These are phyloP conservation scores for Apamea epomidion DNA, from an alignment of 2,888 invertebrate species.

Conservation along the genomic window DNA sequence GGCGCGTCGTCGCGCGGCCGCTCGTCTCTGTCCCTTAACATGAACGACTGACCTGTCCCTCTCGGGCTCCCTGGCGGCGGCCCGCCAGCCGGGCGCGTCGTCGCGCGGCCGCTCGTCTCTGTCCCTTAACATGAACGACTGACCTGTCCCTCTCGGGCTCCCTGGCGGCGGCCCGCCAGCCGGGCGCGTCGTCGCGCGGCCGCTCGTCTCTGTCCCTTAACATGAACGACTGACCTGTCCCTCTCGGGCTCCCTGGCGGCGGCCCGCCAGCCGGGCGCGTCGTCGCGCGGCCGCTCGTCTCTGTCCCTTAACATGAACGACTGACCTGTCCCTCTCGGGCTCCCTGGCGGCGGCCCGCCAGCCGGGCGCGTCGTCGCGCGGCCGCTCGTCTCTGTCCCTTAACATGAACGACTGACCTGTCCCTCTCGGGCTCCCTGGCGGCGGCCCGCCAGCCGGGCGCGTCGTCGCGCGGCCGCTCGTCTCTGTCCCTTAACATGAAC, in stretches of 20 bases:
- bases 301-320: too few species aligned
- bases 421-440: constrained; percentile 72
- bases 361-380: constrained; percentile 74
- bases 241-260: constrained; percentile 71
- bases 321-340: constrained; percentile 69
- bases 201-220: constrained; percentile 39
- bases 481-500: too few species aligned
- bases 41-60: constrained; percentile 62
- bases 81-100: constrained; percentile 80
- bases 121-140: neutral
- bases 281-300: constrained; percentile 65
- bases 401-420: constrained; percentile 48
- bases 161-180: constrained; percentile 77
- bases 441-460: constrained; percentile 79
- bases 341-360: constrained; percentile 78
- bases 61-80: constrained; percentile 72
- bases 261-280: constrained; percentile 80
- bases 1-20: constrained; percentile 72
- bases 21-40: constrained; percentile 24
- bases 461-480: constrained; percentile 67
- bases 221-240: constrained; percentile 57
- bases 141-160: constrained; percentile 72
- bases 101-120: constrained; percentile 65
- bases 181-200: constrained; percentile 73
- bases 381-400: constrained; percentile 47